Evolutionary conservation across 2,113 vertebrate species (phyloP), one percentile per base, ranked within the genome.

Genomic region (Phylloscopus trochiloides): DNA sequence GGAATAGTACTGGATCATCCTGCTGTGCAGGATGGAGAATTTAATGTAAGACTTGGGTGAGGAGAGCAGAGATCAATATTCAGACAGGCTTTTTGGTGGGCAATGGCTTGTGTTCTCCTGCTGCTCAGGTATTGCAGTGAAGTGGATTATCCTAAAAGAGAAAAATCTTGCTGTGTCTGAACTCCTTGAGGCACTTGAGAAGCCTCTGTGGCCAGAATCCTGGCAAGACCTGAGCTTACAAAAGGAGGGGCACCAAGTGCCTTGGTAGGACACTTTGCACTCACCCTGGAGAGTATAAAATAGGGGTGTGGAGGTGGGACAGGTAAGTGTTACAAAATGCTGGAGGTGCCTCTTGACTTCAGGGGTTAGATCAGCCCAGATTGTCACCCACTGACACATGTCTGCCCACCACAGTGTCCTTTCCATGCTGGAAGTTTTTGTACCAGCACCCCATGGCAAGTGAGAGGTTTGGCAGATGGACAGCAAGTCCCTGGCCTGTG

Each of bases 321-420:
- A 47, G 75, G 26, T 38, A 78, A 67, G 48, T 52, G 40, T 57
- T 81, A 29, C 18, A 65, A 42, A 75, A 29, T 31, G 6, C 70
- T 87, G 52, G 43, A 9, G 57, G 29, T 73, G 67, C 26, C 31
- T 62, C 38, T 62, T 75, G 29, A 24, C 52, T 85, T 77, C 43
- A 47, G 42, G 17, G 80, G 12, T 73, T 32, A 77, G 50, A 26
- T 58, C 51, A 84, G 84, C 38, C 25, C 76, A 75, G 57, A 21
- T 17, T 36, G 11, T 72, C 61, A 25, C 45, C 26, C 31, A 0
- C 0, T 34, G 65, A 28, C 45, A n/a, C 1, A 0, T 34, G 5
- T 17, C 0, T 83, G 57, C 48, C 73, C 82, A 32, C 19, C 31
- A 12, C 32, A 1, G 1, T 20, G 48, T 65, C 31, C 65, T 67